Evolutionary conservation across 92 coral and sea anemone genomes (phyloP).

Genomic region (Phenganax marumi): DNA sequence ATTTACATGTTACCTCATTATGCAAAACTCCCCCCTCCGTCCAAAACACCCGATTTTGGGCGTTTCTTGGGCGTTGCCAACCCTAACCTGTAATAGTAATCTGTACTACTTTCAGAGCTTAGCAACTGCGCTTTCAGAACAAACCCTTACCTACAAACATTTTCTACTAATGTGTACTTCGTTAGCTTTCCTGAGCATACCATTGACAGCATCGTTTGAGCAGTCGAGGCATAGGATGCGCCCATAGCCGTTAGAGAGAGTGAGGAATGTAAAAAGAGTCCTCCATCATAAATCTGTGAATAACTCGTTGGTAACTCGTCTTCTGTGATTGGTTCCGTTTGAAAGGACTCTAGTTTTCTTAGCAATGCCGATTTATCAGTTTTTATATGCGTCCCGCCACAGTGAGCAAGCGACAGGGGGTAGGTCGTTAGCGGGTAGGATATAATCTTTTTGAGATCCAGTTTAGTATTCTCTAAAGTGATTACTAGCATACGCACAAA

Average conservation of each 20-base stretch:
- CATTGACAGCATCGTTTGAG: background rate
- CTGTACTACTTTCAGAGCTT: too few relatives aligned
- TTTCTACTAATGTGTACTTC: too few relatives aligned
- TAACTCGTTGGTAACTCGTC: background rate
- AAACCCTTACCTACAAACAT: too few relatives aligned
- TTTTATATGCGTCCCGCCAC: slow-evolving; percentile 20
- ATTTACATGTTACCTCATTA: too few relatives aligned
- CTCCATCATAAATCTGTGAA: slow-evolving; percentile 4
- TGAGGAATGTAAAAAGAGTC: background rate
- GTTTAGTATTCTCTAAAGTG: background rate
- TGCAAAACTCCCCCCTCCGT: too few relatives aligned
- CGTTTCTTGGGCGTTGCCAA: too few relatives aligned
- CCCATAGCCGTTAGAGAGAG: slow-evolving; percentile 9
- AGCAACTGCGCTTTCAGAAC: too few relatives aligned
- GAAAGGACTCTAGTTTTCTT: slow-evolving; percentile 18
- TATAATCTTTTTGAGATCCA: slow-evolving; percentile 9
- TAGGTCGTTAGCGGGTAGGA: slow-evolving; percentile 4
- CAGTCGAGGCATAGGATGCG: slow-evolving; percentile 9
- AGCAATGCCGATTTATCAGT: slow-evolving; percentile 14
- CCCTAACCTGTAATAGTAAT: too few relatives aligned
- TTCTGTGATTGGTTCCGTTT: background rate
- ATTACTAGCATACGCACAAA: background rate
- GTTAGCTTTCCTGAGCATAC: too few relatives aligned
- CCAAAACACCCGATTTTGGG: too few relatives aligned
- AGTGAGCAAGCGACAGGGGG: slow-evolving; percentile 10